These are phyloP conservation scores for Urechis unicinctus DNA, from an alignment of 2,888 invertebrate genomes.

Conservation along the genomic window DNA sequence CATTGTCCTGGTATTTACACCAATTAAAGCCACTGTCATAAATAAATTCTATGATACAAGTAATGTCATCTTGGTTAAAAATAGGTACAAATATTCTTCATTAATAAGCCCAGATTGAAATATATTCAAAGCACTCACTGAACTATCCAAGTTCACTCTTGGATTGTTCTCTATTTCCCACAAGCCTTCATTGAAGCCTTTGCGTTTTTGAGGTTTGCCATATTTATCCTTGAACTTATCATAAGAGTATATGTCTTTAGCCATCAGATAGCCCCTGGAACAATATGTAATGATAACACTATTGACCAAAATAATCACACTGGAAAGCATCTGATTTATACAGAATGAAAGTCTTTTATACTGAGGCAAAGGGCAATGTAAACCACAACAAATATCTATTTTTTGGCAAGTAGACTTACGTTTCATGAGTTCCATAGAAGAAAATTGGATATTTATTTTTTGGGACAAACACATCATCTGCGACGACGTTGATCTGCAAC, in stretches of 20 bases:
- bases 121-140: not conserved
- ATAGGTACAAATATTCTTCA: no score
- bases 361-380: no score
- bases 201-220: constrained; percentile 69
- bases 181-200: constrained; percentile 77
- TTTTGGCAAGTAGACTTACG: constrained; percentile 69
- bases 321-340: no score
- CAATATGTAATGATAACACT: not conserved
- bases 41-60: not conserved
- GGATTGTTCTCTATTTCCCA: constrained; percentile 76
- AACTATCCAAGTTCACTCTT: constrained; percentile 24
- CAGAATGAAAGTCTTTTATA: no score
- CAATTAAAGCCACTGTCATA: constrained; percentile 8
- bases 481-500: constrained; percentile 44
- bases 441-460: constrained; percentile 60
- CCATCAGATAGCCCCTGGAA: constrained; percentile 66
- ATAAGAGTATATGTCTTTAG: constrained; percentile 81
- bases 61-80: not conserved
- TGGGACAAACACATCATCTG: constrained; percentile 32
- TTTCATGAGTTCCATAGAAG: constrained; percentile 92
- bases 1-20: constrained; percentile 10
- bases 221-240: constrained; percentile 73
- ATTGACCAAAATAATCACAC: not conserved
- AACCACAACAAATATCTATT: no score
- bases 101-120: no score